Percentiles rank a stretch among this genome's conserved stretches.
Evolutionary conservation across 2,113 vertebrate species (phyloP).

Genomic region (Xerus inauris): DNA sequence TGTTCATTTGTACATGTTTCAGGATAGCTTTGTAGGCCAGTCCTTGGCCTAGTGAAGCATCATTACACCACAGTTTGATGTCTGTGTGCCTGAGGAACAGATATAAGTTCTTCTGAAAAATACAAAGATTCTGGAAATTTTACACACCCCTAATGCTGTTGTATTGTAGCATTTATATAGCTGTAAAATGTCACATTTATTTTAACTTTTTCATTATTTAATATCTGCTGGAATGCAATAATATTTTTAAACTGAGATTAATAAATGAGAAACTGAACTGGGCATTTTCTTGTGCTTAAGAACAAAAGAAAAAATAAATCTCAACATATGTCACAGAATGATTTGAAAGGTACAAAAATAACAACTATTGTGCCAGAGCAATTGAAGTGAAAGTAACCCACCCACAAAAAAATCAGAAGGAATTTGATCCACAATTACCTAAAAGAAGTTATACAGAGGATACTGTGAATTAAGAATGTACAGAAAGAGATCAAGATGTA

Average conservation of each 20-base stretch:
- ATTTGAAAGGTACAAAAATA: background rate
- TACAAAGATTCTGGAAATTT: background rate
- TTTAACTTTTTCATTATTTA: background rate
- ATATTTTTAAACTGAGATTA: background rate
- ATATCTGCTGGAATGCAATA: background rate
- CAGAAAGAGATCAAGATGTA: background rate
- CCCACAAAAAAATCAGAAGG: background rate
- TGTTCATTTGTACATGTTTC: background rate
- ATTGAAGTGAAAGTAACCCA: background rate
- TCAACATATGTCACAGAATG: background rate
- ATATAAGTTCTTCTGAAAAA: background rate
- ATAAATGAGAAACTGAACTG: background rate
- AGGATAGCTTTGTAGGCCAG: background rate
- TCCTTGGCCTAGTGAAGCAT: background rate
- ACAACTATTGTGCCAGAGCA: background rate
- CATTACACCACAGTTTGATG: background rate
- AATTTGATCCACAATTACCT: background rate
- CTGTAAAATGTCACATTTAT: background rate
- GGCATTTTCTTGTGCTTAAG: background rate
- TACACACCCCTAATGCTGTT: background rate
- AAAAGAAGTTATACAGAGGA: background rate
- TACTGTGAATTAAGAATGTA: background rate
- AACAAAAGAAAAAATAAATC: background rate
- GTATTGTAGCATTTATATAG: background rate
- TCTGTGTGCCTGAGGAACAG: background rate